Evolutionary conservation across 2,888 invertebrate genomes (phyloP), one percentile per base, ranked within the genome.

Genomic region (Yponomeuta plumbellus): DNA sequence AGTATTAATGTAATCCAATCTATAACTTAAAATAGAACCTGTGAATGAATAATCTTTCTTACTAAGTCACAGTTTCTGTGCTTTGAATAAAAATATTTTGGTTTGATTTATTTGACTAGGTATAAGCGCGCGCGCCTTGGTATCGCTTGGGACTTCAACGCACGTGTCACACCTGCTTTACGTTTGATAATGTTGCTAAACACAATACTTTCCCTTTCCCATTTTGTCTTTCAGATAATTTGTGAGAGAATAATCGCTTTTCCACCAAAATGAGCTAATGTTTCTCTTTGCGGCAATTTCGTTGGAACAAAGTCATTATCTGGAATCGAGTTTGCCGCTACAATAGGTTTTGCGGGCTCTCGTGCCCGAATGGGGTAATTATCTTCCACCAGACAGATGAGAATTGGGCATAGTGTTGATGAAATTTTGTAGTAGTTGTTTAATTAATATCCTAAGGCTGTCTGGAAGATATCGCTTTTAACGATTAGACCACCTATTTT

Each of bases 231-330:
- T 17, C 17, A 17, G 44, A 17, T 52, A 52, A 52, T 52, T 52
- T 52, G 17, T 17, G 44, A 52, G 44, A 52, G 17, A 52, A 52
- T 52, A 52, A 52, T 52, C 44, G 17, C 44, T 17, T 52, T 52
- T 52, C 44, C 17, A 52, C 44, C 44, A 52, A 52, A 52, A 52
- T 5, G 44, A 52, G 44, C 44, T 52, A 59, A 59, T 59, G 23
- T 21, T 21, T 59, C 59, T 5, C 22, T 21, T 8, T 13, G 22
- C 22, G 59, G 21, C 21, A 59, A 59, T 59, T 59, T 22, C 0
- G 59, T 59, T 59, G 59, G 10, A 21, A 20, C 59, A 59, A 59
- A 59, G 21, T 59, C 59, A 59, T 59, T 59, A 59, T 59, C 59
- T 59, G 21, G 23, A 59, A 59, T 59, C 21, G 59, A 59, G 44